A percentile compares a stretch with the other conserved stretches of the same genome.
These are phyloP conservation scores for Hedya salicella DNA, from an alignment of 2,888 invertebrate genomes.

Conservation along the genomic window DNA sequence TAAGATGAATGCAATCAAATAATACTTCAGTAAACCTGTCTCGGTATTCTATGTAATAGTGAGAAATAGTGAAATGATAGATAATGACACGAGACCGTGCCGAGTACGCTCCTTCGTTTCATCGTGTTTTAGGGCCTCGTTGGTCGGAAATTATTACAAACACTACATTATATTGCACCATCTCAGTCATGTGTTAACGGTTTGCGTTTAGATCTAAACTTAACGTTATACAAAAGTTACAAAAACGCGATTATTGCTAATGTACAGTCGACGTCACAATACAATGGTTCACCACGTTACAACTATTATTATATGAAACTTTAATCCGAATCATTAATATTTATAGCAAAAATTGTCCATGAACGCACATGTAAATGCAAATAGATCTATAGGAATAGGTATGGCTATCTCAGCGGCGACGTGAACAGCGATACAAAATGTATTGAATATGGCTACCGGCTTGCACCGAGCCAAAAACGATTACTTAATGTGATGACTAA, in stretches of 20 bases:
- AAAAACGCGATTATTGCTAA: constrained; percentile 34
- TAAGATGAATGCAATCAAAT: constrained; percentile 33
- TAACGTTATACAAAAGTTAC: constrained; percentile 39
- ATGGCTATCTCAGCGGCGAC: too few relatives aligned
- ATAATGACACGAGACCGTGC: constrained; percentile 24
- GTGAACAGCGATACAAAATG: too few relatives aligned
- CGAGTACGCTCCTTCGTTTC: constrained; percentile 22
- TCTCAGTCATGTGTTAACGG: constrained; percentile 42
- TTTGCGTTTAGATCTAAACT: constrained; percentile 43
- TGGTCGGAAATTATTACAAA: constrained; percentile 37
- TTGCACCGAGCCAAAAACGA: too few relatives aligned
- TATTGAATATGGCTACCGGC: too few relatives aligned
- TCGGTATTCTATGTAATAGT: constrained; percentile 24
- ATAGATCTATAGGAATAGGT: too few relatives aligned
- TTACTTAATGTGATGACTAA: too few relatives aligned
- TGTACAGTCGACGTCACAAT: constrained; percentile 35
- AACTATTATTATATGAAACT: background rate
- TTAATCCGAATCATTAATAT: too few relatives aligned
- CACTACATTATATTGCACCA: constrained; percentile 40
- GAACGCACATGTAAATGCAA: too few relatives aligned
- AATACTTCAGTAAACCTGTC: constrained; percentile 40
- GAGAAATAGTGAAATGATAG: constrained; percentile 22
- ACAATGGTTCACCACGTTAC: background rate
- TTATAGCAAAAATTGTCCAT: too few relatives aligned
- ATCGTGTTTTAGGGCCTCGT: constrained; percentile 21